Conservation (phyloP, 2,888 invertebrate genomes). For the Tribolium freemani region DNA sequence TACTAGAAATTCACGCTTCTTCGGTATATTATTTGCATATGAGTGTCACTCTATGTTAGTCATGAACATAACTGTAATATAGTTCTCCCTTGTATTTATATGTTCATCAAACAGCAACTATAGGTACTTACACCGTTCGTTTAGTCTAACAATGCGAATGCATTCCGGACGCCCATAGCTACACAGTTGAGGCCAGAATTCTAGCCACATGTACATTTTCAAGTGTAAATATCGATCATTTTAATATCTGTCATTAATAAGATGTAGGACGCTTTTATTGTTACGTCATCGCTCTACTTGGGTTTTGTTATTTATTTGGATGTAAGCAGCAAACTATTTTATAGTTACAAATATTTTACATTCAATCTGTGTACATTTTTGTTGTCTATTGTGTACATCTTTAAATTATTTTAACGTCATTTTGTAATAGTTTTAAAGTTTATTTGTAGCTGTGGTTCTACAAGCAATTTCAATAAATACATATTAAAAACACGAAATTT, state of each 20-base stretch:
- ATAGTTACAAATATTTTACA: constrained; percentile 59
- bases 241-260: constrained; percentile 57
- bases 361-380: constrained; percentile 63
- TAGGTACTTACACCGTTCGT: constrained; percentile 30
- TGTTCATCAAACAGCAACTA: constrained; percentile 36
- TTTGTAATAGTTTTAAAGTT: constrained; percentile 62
- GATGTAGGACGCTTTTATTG: constrained; percentile 51
- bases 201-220: constrained; percentile 63
- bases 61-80: constrained; percentile 49
- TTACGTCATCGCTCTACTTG: constrained; percentile 53
- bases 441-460: constrained; percentile 66
- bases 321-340: constrained; percentile 56
- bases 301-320: constrained; percentile 58
- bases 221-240: constrained; percentile 59
- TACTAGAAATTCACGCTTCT: constrained; percentile 31
- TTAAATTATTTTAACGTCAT: constrained; percentile 65
- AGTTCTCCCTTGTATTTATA: constrained; percentile 38
- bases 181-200: constrained; percentile 44
- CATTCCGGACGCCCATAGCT: constrained; percentile 45
- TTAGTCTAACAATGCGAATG: constrained; percentile 15
- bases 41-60: constrained; percentile 45
- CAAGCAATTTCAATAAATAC: constrained; percentile 63
- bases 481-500: constrained; percentile 48
- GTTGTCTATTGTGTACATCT: constrained; percentile 60
- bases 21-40: constrained; percentile 32